phyloP scores from a whole-genome alignment of 1,140 invertebrate genomes.

The Aphaenogaster rudis region DNA sequence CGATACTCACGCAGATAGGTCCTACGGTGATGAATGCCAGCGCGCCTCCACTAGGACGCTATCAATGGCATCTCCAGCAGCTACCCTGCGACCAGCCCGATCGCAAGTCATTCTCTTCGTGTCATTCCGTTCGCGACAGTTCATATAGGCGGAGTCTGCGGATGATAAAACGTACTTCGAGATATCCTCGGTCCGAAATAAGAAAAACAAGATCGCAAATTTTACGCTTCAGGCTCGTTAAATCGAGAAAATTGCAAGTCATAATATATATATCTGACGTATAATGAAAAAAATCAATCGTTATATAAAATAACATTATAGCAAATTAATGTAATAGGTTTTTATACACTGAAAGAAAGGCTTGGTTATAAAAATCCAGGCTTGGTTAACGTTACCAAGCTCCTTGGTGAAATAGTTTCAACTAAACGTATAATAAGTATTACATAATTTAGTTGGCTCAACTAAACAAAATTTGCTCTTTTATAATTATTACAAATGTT shows the following conservation, averaged over 20 bases:
- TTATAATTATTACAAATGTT: too few relatives aligned
- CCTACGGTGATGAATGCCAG: slow-evolving; percentile 76
- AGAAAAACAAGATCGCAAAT: neutral
- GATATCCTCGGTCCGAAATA: slow-evolving; percentile 1
- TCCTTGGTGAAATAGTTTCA: too few relatives aligned
- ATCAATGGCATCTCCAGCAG: slow-evolving; percentile 75
- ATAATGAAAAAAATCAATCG: neutral
- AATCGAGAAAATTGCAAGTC: slow-evolving; percentile 6
- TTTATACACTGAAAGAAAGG: neutral
- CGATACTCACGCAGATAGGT: slow-evolving; percentile 74
- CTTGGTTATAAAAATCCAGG: too few relatives aligned
- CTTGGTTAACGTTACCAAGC: too few relatives aligned
- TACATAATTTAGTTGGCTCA: too few relatives aligned
- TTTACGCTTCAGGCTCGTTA: neutral
- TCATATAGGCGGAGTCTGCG: neutral
- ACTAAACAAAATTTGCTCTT: too few relatives aligned
- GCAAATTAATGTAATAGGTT: neutral
- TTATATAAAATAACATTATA: neutral
- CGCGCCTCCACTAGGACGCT: slow-evolving; percentile 69
- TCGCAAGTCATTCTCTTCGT: slow-evolving; percentile 74
- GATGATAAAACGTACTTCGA: slow-evolving; percentile 6
- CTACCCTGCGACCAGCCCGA: slow-evolving; percentile 59
- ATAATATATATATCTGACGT: slow-evolving; percentile 10
- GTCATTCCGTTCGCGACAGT: slow-evolving; percentile 16
- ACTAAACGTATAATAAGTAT: too few relatives aligned